Evolutionary conservation across 2,888 invertebrate genomes (phyloP), one percentile per base, ranked within the genome.

Genomic region (Hemistola chrysoprasaria): DNA sequence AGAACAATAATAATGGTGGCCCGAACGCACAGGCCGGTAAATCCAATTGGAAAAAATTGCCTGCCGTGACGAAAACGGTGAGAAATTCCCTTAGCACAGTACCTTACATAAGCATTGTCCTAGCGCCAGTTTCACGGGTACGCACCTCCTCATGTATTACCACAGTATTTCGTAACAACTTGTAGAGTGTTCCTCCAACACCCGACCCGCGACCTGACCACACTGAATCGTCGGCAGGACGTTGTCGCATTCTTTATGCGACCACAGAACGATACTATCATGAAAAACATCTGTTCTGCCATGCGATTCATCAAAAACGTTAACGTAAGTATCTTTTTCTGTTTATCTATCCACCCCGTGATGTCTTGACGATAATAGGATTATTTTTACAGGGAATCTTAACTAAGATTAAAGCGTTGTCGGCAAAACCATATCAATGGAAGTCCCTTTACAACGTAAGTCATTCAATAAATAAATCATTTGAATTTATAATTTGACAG

Each of bases 201-300:
- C 56, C 97, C 97, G 0, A 92, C 92, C 0, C 92, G 90, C 31
- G 90, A 95, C 65, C 59, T 91, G 1, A 65, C 74, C 0, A 76
- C 90, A 5, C 76, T 97, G 8, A 78, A 89, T 20, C 89, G 91
- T 26, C 90, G 97, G 6, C 92, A 93, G 42, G 91, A 94, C 50
- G 93, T 94, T 11, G 90, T 97, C 6, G 87, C 90, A 6, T 95
- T 92, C 77, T 94, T 94, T 64, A 75, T 90, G 59, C 79, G 91
- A 34, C 88, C 93, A 0, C 83, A 90, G 28, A 93, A 93, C 66
- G 89, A 90, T 33, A 90, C 92, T 31, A 79, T 93, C 46, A 87
- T 93, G 27, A 90, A 90, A 50, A 92, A 90, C 57, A 82, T 94
- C 25, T 91, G 91, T 51, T 89, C 91, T 3, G 91, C 91, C 26